A percentile compares a stretch with the other conserved stretches of the same genome.
phyloP scores from a whole-genome alignment of 2,797 vertebrate genomes.

The Chromis chromis region DNA sequence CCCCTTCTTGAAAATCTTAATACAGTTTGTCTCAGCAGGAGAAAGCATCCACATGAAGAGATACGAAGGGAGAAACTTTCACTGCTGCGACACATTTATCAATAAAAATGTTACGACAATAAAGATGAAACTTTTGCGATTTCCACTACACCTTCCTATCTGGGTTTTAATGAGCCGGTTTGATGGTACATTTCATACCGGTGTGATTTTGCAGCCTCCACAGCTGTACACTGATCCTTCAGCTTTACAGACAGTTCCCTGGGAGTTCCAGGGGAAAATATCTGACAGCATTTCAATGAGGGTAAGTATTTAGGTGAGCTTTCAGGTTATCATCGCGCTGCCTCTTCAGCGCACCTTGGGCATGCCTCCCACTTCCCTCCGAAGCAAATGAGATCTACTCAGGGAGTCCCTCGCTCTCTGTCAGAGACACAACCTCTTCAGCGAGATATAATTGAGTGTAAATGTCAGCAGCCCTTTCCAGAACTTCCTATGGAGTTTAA shows the following conservation, averaged over 20 bases:
- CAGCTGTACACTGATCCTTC: conserved; percentile 3
- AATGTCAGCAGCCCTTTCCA: conserved; percentile 73
- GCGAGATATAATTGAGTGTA: conserved; percentile 59
- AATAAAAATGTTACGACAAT: too few species aligned
- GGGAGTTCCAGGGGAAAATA: conserved; percentile 1
- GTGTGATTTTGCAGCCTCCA: conserved; percentile 14
- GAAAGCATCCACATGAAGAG: conserved; percentile 6
- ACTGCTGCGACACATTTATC: too few species aligned
- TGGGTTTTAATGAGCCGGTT: conserved; percentile 14
- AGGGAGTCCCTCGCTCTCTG: conserved; percentile 44
- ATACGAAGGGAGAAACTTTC: background rate
- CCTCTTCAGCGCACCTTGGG: conserved; percentile 49
- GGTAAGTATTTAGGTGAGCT: conserved; percentile 26
- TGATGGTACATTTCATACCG: conserved; percentile 16
- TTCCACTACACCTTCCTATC: background rate
- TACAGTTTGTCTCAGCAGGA: conserved; percentile 10
- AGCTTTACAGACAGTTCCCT: conserved; percentile 15
- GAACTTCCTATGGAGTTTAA: conserved; percentile 69
- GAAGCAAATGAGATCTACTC: conserved; percentile 59
- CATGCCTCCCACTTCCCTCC: conserved; percentile 39
- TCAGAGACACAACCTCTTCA: conserved; percentile 53
- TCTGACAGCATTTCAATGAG: conserved; percentile 45
- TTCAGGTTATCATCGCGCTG: conserved; percentile 29
- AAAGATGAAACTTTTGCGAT: too few species aligned
- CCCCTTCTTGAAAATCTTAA: background rate